phyloP scores from a whole-genome alignment of 2,888 invertebrate genomes.

The Ischnura elegans region DNA sequence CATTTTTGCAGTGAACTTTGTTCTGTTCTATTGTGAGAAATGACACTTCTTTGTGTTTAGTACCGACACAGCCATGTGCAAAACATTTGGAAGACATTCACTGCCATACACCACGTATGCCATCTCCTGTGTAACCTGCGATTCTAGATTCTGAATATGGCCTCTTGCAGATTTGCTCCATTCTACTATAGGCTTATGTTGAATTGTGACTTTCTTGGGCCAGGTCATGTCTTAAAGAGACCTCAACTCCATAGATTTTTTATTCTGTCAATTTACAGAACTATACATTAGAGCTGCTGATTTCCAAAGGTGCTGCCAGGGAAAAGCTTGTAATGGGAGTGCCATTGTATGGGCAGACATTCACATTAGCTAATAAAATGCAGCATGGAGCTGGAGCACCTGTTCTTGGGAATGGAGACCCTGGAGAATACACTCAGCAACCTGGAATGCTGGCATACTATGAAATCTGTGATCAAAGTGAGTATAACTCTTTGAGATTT shows the following conservation, averaged over 20 bases:
- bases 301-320: constrained; percentile 86
- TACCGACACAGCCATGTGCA: too few relatives aligned
- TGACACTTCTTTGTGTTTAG: too few relatives aligned
- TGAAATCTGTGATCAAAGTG: constrained; percentile 86
- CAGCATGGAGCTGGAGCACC: constrained; percentile 81
- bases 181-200: too few relatives aligned
- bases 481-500: constrained; percentile 27
- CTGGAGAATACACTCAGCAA: constrained; percentile 90
- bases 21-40: too few relatives aligned
- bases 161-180: too few relatives aligned
- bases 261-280: constrained; percentile 79
- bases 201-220: too few relatives aligned
- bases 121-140: too few relatives aligned
- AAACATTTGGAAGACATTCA: too few relatives aligned
- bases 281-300: constrained; percentile 88
- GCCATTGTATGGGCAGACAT: constrained; percentile 94
- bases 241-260: not conserved
- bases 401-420: constrained; percentile 86
- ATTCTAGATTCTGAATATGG: too few relatives aligned
- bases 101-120: too few relatives aligned
- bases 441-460: constrained; percentile 94
- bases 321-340: constrained; percentile 90
- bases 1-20: too few relatives aligned
- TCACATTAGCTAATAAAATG: constrained; percentile 81
- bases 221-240: not conserved